phyloP scores from a whole-genome alignment of 2,113 vertebrate species.

The Excalfactoria chinensis region DNA sequence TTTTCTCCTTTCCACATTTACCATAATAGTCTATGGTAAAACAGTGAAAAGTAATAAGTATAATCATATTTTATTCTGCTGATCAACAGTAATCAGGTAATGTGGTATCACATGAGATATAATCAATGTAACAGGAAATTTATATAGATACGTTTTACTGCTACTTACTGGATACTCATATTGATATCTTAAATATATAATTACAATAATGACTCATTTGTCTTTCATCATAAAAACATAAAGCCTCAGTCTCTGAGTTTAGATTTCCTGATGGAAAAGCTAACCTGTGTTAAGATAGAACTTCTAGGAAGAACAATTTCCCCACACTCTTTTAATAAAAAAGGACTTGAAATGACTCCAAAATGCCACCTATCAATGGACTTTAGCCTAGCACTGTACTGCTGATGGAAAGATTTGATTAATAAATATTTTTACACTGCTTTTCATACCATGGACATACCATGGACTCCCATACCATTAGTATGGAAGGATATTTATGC shows the following conservation, averaged over 20 bases:
- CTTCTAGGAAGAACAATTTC: neutral
- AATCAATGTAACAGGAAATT: conserved; percentile 60
- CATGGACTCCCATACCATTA: neutral
- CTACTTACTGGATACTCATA: conserved; percentile 25
- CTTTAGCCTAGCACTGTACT: neutral
- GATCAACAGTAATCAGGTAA: conserved; percentile 54
- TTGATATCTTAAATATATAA: conserved; percentile 47
- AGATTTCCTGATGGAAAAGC: neutral
- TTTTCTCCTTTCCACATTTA: neutral
- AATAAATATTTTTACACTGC: neutral
- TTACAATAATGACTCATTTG: conserved; percentile 47
- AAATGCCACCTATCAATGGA: neutral
- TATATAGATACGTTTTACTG: conserved; percentile 39
- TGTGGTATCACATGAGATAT: conserved; percentile 10
- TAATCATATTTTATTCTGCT: conserved; percentile 33
- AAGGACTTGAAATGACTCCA: neutral
- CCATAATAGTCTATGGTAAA: neutral
- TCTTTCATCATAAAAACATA: conserved; percentile 26
- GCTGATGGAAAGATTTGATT: neutral
- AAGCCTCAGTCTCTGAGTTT: neutral
- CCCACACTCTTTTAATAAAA: neutral
- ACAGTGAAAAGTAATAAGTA: conserved; percentile 39
- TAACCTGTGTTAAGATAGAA: neutral
- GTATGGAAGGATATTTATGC: conserved; percentile 8
- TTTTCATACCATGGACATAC: neutral